phyloP scores from a whole-genome alignment of 2,113 vertebrate genomes.

The Poeciliopsis retropinna region DNA sequence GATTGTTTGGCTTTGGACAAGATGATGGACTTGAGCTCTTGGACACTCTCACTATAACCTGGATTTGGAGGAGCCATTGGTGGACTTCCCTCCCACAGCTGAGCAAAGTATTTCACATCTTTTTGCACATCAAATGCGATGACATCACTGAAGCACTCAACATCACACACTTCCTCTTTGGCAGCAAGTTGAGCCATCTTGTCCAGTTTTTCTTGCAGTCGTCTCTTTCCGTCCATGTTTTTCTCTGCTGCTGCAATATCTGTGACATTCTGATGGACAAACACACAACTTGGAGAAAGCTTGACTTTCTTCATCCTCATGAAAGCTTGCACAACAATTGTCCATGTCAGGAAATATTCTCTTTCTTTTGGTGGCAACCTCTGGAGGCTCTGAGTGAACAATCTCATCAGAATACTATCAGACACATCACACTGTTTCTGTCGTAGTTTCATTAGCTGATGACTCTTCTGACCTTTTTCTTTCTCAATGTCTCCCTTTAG shows the following conservation, averaged over 20 bases:
- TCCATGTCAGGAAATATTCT: constrained; percentile 78
- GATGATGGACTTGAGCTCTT: constrained; percentile 51
- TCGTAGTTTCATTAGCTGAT: constrained; percentile 65
- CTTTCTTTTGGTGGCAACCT: constrained; percentile 39
- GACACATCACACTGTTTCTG: constrained; percentile 43
- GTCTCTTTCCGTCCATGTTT: constrained; percentile 50
- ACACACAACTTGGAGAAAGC: constrained; percentile 54
- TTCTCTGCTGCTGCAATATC: constrained; percentile 43
- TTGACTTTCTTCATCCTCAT: constrained; percentile 59
- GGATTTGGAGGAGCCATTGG: constrained; percentile 66
- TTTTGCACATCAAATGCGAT: constrained; percentile 48
- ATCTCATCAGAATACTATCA: constrained; percentile 11
- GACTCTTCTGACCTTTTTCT: constrained; percentile 62
- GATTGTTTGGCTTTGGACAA: constrained; percentile 44
- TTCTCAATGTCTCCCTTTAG: constrained; percentile 69
- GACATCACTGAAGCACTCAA: constrained; percentile 37
- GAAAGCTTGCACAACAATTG: constrained; percentile 63
- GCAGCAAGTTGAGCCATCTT: constrained; percentile 47
- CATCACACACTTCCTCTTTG: constrained; percentile 37
- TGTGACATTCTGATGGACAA: constrained; percentile 62
- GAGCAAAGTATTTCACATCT: constrained; percentile 61
- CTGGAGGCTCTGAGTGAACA: constrained; percentile 45
- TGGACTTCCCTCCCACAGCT: constrained; percentile 61
- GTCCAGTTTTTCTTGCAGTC: constrained; percentile 54
- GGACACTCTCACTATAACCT: constrained; percentile 46